These are phyloP conservation scores for Drosophila picticornis DNA, from an alignment of 2,888 invertebrate genomes.

Conservation along the genomic window DNA sequence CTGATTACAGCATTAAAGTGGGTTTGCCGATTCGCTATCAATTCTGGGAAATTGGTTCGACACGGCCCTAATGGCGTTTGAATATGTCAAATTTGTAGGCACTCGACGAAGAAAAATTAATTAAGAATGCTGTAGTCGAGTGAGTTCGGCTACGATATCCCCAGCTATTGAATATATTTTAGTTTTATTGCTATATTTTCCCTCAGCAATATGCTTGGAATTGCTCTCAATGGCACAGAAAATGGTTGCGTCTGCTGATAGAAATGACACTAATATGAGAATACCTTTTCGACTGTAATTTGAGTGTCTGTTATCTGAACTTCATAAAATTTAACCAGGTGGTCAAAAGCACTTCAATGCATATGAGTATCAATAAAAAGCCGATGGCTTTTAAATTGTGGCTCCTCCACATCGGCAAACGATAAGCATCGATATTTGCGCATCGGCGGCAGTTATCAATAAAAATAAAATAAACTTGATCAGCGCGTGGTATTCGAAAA, in stretches of 20 bases:
- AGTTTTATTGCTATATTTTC: background rate
- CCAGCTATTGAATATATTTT: background rate
- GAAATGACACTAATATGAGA: background rate
- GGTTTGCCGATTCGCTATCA: slow-evolving; percentile 1
- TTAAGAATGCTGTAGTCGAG: background rate
- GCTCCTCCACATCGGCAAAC: background rate
- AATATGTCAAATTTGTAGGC: background rate
- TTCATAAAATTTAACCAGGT: background rate
- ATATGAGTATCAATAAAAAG: background rate
- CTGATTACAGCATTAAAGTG: slow-evolving; percentile 18
- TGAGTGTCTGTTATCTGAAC: background rate
- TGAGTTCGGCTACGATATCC: background rate
- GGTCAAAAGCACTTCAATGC: background rate
- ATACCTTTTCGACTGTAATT: background rate
- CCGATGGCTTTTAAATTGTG: background rate
- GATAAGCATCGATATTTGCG: background rate
- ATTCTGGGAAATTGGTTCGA: slow-evolving; percentile 36
- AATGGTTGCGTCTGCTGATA: background rate
- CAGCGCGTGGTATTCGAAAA: background rate
- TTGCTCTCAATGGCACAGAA: background rate
- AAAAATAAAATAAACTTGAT: no score
- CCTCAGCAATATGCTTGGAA: background rate
- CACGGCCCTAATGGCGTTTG: background rate
- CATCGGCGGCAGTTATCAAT: no score
- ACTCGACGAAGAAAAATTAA: background rate